These are phyloP conservation scores for Hymenochirus boettgeri DNA, from an alignment of 2,113 vertebrate species.

Conservation along the genomic window DNA sequence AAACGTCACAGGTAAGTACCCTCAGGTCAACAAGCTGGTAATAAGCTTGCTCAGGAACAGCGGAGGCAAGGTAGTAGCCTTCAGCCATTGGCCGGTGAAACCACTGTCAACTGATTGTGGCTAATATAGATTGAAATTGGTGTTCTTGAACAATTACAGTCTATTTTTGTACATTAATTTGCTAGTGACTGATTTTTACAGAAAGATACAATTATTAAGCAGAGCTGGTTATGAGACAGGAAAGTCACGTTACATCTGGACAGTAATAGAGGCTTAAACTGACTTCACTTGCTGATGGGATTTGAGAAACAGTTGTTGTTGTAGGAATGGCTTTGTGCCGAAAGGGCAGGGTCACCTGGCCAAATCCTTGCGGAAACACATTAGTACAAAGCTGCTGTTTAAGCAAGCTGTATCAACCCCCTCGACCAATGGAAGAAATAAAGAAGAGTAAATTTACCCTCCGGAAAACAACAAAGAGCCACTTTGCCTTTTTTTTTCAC, in stretches of 20 bases:
- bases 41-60: too few relatives aligned
- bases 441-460: constrained; percentile 44
- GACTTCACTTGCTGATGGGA: constrained; percentile 33
- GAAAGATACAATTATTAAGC: constrained; percentile 8
- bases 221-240: constrained; percentile 36
- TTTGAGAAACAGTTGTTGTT: constrained; percentile 47
- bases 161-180: too few relatives aligned
- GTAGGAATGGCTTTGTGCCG: constrained; percentile 43
- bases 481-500: constrained; percentile 23
- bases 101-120: too few relatives aligned
- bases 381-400: constrained; percentile 48
- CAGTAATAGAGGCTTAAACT: constrained; percentile 43
- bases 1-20: too few relatives aligned
- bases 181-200: too few relatives aligned
- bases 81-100: too few relatives aligned
- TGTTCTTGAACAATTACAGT: too few relatives aligned
- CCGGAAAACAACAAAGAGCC: constrained; percentile 45
- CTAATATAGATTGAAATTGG: too few relatives aligned
- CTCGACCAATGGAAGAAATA: constrained; percentile 17
- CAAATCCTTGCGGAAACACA: constrained; percentile 53
- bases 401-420: constrained; percentile 44
- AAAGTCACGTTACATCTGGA: constrained; percentile 45
- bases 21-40: too few relatives aligned
- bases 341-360: constrained; percentile 56
- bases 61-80: too few relatives aligned